phyloP scores from a whole-genome alignment of 2,113 vertebrate genomes.

The Asarcornis scutulata region DNA sequence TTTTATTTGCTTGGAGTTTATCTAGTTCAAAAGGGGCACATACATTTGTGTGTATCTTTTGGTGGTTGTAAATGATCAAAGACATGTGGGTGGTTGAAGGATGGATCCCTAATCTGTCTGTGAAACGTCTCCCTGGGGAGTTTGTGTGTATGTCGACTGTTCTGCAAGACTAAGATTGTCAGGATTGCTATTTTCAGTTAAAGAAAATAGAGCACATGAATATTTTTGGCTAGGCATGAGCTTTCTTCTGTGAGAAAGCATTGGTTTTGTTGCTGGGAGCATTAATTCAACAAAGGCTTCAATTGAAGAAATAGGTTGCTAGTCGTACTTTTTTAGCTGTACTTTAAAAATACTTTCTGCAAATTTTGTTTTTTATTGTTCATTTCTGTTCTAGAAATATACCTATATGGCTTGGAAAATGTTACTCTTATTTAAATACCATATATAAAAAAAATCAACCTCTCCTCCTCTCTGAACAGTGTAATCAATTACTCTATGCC shows the following conservation, averaged over 20 bases:
- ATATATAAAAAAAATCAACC: not conserved
- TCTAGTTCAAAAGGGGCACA: not conserved
- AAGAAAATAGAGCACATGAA: not conserved
- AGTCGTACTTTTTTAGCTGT: not conserved
- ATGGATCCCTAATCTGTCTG: not conserved
- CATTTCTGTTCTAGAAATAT: not conserved
- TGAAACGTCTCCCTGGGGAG: not conserved
- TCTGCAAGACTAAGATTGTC: not conserved
- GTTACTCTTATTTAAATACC: not conserved
- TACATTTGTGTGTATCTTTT: not conserved
- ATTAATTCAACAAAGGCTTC: not conserved
- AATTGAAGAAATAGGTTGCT: not conserved
- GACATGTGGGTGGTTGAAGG: not conserved
- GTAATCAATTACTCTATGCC: constrained; percentile 26
- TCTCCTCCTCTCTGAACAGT: not conserved
- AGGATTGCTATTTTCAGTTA: constrained; percentile 30
- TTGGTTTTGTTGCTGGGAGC: not conserved
- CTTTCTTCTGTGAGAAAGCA: constrained; percentile 16
- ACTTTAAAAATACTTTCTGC: not conserved
- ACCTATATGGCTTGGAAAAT: constrained; percentile 52
- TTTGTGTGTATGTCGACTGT: not conserved
- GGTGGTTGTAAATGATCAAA: not conserved
- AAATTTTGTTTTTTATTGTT: not conserved
- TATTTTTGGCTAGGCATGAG: constrained; percentile 21
- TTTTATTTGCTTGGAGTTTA: not conserved